phyloP scores from a whole-genome alignment of 2,797 vertebrate genomes.

The Macroramphosus scolopax region DNA sequence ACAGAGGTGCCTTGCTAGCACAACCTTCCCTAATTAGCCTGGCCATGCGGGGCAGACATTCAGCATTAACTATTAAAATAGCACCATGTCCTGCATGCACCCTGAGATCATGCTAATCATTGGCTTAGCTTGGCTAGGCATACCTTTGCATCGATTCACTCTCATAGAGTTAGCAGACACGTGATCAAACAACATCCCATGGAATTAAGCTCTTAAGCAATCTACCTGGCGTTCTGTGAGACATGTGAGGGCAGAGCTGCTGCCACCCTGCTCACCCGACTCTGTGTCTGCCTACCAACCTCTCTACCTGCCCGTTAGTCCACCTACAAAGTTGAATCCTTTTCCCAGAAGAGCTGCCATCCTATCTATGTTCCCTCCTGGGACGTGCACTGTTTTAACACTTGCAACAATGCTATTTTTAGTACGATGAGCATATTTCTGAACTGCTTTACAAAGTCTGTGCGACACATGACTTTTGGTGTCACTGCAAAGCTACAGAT shows the following conservation, averaged over 20 bases:
- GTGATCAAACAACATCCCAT: too few species aligned
- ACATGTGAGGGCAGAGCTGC: conserved; percentile 17
- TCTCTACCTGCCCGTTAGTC: conserved; percentile 23
- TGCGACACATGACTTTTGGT: conserved; percentile 15
- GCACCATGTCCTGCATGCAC: conserved; percentile 24
- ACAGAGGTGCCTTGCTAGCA: conserved; percentile 53
- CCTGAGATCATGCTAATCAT: conserved; percentile 51
- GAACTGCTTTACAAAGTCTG: conserved; percentile 11
- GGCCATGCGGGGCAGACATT: conserved; percentile 33
- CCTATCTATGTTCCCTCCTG: conserved; percentile 15
- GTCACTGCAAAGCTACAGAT: conserved; percentile 4
- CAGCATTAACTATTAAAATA: conserved; percentile 50
- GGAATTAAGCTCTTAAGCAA: conserved; percentile 13
- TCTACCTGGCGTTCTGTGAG: conserved; percentile 32
- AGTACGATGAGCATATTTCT: conserved; percentile 9
- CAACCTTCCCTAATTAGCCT: conserved; percentile 63
- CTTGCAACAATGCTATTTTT: conserved; percentile 35
- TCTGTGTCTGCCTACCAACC: conserved; percentile 16
- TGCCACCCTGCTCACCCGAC: neutral
- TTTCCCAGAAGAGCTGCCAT: conserved; percentile 1
- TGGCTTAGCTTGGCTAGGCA: conserved; percentile 23
- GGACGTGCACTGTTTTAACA: conserved; percentile 32
- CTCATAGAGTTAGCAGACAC: too few species aligned
- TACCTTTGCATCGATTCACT: conserved; percentile 38
- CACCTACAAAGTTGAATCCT: conserved; percentile 1